Conservation (phyloP, 1,140 invertebrate species). For the Zaprionus camerounensis region DNA sequence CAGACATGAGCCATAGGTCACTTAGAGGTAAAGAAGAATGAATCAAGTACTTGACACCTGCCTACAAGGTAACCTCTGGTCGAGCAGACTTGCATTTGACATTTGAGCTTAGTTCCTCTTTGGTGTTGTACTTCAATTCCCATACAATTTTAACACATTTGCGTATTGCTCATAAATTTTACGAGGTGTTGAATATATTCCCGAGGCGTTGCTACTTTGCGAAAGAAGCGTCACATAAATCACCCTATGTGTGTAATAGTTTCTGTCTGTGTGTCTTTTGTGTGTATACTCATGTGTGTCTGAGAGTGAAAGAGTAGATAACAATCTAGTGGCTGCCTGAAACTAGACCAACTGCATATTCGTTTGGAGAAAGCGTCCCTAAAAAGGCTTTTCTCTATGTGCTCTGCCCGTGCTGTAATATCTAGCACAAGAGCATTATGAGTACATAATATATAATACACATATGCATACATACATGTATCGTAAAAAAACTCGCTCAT, state of each 20-base stretch:
- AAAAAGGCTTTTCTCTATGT: slow-evolving; percentile 10
- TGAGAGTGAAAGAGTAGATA: slow-evolving; percentile 24
- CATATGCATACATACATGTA: background rate
- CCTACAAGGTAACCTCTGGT: background rate
- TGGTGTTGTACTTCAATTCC: slow-evolving; percentile 5
- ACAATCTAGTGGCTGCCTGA: slow-evolving; percentile 33
- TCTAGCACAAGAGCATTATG: background rate
- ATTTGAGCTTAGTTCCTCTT: background rate
- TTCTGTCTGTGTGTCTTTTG: background rate
- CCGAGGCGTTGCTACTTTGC: slow-evolving; percentile 12
- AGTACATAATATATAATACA: background rate
- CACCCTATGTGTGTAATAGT: slow-evolving; percentile 5
- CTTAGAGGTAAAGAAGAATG: background rate
- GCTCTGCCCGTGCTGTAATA: background rate
- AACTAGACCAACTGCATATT: slow-evolving; percentile 16
- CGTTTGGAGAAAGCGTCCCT: background rate
- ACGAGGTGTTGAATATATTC: slow-evolving; percentile 50
- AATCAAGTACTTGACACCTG: background rate
- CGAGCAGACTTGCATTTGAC: background rate
- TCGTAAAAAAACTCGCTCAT: background rate
- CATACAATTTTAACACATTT: slow-evolving; percentile 57
- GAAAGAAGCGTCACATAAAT: slow-evolving; percentile 24
- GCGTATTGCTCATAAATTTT: slow-evolving; percentile 65
- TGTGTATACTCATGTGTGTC: background rate
- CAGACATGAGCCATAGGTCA: background rate